These are phyloP conservation scores for Byasa hedistus DNA, from an alignment of 2,888 invertebrate species.

Conservation along the genomic window DNA sequence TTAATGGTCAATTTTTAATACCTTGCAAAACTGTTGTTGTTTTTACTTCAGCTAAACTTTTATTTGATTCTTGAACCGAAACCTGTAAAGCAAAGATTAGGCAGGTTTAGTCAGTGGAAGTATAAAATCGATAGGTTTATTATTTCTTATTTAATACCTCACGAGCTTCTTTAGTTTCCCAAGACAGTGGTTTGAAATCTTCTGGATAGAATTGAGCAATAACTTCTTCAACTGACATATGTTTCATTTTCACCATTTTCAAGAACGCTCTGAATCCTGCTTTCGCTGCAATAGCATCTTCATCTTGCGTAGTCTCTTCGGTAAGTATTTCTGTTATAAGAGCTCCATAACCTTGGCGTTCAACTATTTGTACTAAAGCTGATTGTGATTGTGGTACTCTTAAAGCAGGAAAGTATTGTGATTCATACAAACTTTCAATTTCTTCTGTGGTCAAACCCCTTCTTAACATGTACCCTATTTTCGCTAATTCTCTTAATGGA, in stretches of 20 bases:
- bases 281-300: slow-evolving; percentile 87
- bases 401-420: slow-evolving; percentile 88
- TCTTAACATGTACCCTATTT: slow-evolving; percentile 88
- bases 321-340: slow-evolving; percentile 90
- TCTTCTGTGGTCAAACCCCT: slow-evolving; percentile 87
- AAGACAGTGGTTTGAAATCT: slow-evolving; percentile 89
- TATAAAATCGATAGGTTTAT: background rate
- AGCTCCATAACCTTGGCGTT: slow-evolving; percentile 89
- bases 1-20: slow-evolving; percentile 34
- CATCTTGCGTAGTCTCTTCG: slow-evolving; percentile 89
- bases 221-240: slow-evolving; percentile 90
- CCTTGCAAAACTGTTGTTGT: slow-evolving; percentile 59
- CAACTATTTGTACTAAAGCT: slow-evolving; percentile 90
- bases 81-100: slow-evolving; percentile 49
- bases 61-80: slow-evolving; percentile 52
- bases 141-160: slow-evolving; percentile 71
- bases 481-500: slow-evolving; percentile 89
- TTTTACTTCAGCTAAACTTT: slow-evolving; percentile 53
- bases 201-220: slow-evolving; percentile 90
- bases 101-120: background rate
- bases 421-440: slow-evolving; percentile 88
- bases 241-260: slow-evolving; percentile 89
- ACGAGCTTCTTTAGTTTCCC: slow-evolving; percentile 86
- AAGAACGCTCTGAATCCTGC: slow-evolving; percentile 92
- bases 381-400: slow-evolving; percentile 91